These are phyloP conservation scores for Stratiomys singularior DNA, from an alignment of 2,888 invertebrate species.

Conservation along the genomic window DNA sequence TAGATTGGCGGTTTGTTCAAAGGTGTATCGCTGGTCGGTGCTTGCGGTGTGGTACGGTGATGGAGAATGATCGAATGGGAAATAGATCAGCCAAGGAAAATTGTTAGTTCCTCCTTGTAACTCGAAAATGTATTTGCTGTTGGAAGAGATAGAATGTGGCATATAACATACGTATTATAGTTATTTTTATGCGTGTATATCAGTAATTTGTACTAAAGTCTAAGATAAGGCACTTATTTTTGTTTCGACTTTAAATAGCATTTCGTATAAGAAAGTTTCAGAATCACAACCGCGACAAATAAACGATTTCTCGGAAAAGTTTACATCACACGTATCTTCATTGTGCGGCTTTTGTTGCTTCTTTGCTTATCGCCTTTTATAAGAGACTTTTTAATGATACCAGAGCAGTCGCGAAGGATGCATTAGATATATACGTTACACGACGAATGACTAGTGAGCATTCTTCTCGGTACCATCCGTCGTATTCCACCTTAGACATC, in stretches of 20 bases:
- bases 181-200: no score
- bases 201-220: no score
- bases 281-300: neutral
- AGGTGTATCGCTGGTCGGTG: no score
- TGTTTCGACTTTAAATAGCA: neutral
- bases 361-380: conserved; percentile 23
- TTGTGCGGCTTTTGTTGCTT: conserved; percentile 19
- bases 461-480: neutral
- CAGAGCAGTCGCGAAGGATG: neutral
- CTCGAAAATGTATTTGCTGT: no score
- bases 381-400: conserved; percentile 18
- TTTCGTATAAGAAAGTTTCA: neutral
- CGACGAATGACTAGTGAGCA: conserved; percentile 4
- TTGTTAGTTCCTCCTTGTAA: no score
- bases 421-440: conserved; percentile 23
- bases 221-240: no score
- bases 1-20: no score
- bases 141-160: no score
- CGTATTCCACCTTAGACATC: neutral
- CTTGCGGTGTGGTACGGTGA: no score
- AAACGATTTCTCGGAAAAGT: neutral
- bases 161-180: no score
- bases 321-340: neutral
- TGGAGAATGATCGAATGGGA: no score
- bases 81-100: no score